Base-by-base conservation (phyloP, 2,797 vertebrate genomes). In the Pteropus rufus region DNA sequence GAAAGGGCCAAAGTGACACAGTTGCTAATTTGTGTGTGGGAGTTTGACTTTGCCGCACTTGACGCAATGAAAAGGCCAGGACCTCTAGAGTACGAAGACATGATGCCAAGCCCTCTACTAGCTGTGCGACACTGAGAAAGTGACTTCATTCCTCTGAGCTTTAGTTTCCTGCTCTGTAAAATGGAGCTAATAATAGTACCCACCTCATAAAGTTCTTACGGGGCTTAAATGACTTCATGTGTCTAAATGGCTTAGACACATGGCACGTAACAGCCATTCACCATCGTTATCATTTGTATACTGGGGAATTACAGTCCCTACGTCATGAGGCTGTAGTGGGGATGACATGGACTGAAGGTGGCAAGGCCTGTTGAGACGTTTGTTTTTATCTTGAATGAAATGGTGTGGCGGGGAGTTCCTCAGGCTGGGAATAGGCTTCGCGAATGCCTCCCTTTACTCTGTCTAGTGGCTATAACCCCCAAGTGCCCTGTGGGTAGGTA, bases 371-470 rank as follows among this genome's bases (percentile, higher is more conserved):
- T 79, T 79, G 39, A 94, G 24, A 67, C 73, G 41, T 56, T 89
- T 88, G 5, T 67, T 76, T n/a, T 76, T 77, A 62, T 87, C 41
- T 54, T 65, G 36, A 82, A 73, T 58, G n/a, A 93, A 91, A 80
- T 11, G 31, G 41, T 2, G 49, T 15, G 46, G 1, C 12, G 60
- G 29, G 26, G 29, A 60, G 60, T 15, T 77, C 19, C 62, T 60
- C 77, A 64, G 69, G 31, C 60, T 89, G 69, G 18, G 44, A 67
- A 62, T 49, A 83, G 34, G 29, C 49, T 93, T 93, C 46, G 73
- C n/a, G 54, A 93, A 93, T 62, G 93, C 34, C 73, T 89, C 79
- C 70, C 21, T 88, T 91, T 56, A 52, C 24, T 95, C n/a, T 69
- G 26, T 80, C 44, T 49, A 76, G 26, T 24, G 18, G 52, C 46